These are phyloP conservation scores for Drosophila nigrodunni DNA, from an alignment of 1,140 invertebrate species.

Conservation along the genomic window DNA sequence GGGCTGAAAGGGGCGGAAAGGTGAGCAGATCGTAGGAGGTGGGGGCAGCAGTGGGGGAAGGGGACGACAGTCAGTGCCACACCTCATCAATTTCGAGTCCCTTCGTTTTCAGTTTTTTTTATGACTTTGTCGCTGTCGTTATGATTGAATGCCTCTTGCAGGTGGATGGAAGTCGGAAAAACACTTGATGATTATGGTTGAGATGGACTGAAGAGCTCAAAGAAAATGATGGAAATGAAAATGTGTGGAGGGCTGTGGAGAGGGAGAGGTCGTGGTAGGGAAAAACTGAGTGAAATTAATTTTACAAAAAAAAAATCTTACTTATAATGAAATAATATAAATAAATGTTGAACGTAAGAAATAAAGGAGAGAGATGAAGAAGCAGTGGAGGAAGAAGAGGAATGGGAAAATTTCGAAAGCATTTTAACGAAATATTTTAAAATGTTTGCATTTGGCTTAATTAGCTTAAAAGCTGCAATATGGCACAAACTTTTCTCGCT, in stretches of 20 bases:
- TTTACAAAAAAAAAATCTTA: slow-evolving; percentile 7
- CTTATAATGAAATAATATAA: slow-evolving; percentile 21
- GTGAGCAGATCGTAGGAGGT: slow-evolving; percentile 39
- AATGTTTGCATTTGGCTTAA: slow-evolving; percentile 48
- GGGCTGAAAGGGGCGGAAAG: slow-evolving; percentile 59
- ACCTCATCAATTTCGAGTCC: slow-evolving; percentile 67
- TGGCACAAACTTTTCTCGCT: slow-evolving; percentile 34
- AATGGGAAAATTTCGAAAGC: slow-evolving; percentile 16
- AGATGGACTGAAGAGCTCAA: slow-evolving; percentile 4
- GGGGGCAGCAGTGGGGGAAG: background rate
- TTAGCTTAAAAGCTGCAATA: slow-evolving; percentile 57
- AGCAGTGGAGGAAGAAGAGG: background rate
- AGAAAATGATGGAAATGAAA: background rate
- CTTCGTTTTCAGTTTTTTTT: slow-evolving; percentile 32
- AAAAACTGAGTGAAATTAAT: slow-evolving; percentile 10
- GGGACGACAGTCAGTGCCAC: slow-evolving; percentile 59
- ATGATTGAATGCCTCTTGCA: slow-evolving; percentile 61
- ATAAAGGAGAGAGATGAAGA: slow-evolving; percentile 5
- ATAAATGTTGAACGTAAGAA: background rate
- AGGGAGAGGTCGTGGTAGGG: background rate
- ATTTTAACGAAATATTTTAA: slow-evolving; percentile 38
- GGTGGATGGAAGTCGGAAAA: slow-evolving; percentile 27
- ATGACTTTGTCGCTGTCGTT: slow-evolving; percentile 47
- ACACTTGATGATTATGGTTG: background rate
- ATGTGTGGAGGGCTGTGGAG: background rate